Evolutionary conservation across 2,888 invertebrate species (phyloP).

Genomic region (Caradrina clavipalpis): DNA sequence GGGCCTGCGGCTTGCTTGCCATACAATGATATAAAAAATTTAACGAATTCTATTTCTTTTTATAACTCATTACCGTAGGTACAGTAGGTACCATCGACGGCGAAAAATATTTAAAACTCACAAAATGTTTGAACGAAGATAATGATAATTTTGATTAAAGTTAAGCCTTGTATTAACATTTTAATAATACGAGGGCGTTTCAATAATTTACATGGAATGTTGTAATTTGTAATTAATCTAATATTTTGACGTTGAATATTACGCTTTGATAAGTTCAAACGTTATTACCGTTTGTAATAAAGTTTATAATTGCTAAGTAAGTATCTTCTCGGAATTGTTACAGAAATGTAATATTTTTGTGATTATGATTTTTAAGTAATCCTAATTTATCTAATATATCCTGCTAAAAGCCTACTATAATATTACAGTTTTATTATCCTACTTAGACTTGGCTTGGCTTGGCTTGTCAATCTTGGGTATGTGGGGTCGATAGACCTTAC

Average conservation of each 20-base stretch:
- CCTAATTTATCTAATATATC: no score
- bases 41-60: no score
- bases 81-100: conserved; percentile 5
- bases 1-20: no score
- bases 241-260: conserved; percentile 16
- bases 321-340: not conserved
- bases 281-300: conserved; percentile 19
- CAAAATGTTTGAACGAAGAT: conserved; percentile 38
- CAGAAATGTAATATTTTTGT: no score
- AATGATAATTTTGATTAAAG: conserved; percentile 55
- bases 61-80: not conserved
- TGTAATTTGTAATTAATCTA: conserved; percentile 43
- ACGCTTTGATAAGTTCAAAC: conserved; percentile 28
- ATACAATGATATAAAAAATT: no score
- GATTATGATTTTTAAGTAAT: no score
- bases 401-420: no score
- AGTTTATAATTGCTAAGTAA: not conserved
- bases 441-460: no score
- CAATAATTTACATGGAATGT: conserved; percentile 37
- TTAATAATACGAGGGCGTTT: conserved; percentile 49
- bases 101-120: conserved; percentile 27
- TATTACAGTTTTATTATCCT: no score
- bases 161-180: conserved; percentile 34
- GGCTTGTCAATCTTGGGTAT: no score
- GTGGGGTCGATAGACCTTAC: no score